Conservation (phyloP, 2,113 vertebrate genomes). For the Pongo pygmaeus region DNA sequence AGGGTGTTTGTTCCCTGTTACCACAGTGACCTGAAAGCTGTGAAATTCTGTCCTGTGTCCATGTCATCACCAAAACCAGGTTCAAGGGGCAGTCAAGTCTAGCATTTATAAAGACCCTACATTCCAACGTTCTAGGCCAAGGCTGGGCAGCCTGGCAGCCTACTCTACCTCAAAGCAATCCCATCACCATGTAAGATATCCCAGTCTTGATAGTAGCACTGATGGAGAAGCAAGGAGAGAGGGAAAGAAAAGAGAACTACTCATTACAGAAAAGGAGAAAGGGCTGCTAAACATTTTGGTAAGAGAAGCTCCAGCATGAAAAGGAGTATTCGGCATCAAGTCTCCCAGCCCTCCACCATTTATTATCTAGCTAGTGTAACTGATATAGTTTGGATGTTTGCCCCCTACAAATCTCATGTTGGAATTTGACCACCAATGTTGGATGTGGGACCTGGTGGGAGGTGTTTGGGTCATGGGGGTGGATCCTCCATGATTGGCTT, state of each 20-base stretch:
- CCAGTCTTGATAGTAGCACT: neutral
- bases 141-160: too few relatives aligned
- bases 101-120: neutral
- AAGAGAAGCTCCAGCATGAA: neutral
- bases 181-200: rapidly evolving
- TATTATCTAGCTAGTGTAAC: neutral
- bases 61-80: neutral
- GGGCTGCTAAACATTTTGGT: too few relatives aligned
- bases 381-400: too few relatives aligned
- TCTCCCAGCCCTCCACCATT: neutral
- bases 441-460: too few relatives aligned
- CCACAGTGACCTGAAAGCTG: neutral
- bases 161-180: neutral
- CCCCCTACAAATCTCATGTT: too few relatives aligned
- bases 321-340: neutral
- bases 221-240: neutral
- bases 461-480: too few relatives aligned
- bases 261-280: neutral
- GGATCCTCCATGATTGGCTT: too few relatives aligned
- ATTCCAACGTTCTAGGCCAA: neutral
- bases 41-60: neutral
- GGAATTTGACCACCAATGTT: too few relatives aligned
- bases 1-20: neutral
- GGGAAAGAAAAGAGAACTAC: neutral
- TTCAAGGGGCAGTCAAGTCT: neutral